Evolutionary conservation across 2,888 invertebrate species (phyloP).

Genomic region (Drosophila mimica): DNA sequence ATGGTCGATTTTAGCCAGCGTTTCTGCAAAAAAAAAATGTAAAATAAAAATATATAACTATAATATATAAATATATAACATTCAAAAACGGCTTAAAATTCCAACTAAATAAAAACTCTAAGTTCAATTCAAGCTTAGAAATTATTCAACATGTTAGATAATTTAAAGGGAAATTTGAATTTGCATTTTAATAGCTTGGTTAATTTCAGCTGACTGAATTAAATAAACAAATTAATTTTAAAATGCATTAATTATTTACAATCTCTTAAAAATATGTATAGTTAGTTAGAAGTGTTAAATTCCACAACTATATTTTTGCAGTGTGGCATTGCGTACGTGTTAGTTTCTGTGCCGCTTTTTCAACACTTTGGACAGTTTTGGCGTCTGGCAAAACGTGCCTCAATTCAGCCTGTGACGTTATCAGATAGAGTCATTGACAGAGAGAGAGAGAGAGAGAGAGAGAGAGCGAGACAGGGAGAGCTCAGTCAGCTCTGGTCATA

Average conservation of each 20-base stretch:
- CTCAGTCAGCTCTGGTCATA: slow-evolving; percentile 54
- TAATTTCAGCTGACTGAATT: too few species aligned
- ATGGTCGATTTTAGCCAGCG: neutral
- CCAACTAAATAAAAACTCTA: neutral
- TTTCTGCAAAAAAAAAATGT: too few species aligned
- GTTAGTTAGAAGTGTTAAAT: neutral
- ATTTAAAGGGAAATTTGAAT: neutral
- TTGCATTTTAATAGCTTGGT: neutral
- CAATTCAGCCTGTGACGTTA: slow-evolving; percentile 75
- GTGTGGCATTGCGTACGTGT: slow-evolving; percentile 67
- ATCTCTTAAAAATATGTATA: neutral
- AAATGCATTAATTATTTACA: neutral
- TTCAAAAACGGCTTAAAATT: too few species aligned
- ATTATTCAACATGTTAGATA: neutral
- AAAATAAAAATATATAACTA: neutral
- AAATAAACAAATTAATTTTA: neutral
- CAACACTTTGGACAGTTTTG: slow-evolving; percentile 72
- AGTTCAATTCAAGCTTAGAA: neutral
- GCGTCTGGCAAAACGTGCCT: slow-evolving; percentile 71
- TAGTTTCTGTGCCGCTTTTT: slow-evolving; percentile 69
- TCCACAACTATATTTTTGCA: neutral
- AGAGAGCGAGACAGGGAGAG: neutral
- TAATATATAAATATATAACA: too few species aligned
- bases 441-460: neutral
- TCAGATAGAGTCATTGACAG: slow-evolving; percentile 30